These are phyloP conservation scores for Agonopterix subpropinquella DNA, from an alignment of 2,888 invertebrate species.

Conservation along the genomic window DNA sequence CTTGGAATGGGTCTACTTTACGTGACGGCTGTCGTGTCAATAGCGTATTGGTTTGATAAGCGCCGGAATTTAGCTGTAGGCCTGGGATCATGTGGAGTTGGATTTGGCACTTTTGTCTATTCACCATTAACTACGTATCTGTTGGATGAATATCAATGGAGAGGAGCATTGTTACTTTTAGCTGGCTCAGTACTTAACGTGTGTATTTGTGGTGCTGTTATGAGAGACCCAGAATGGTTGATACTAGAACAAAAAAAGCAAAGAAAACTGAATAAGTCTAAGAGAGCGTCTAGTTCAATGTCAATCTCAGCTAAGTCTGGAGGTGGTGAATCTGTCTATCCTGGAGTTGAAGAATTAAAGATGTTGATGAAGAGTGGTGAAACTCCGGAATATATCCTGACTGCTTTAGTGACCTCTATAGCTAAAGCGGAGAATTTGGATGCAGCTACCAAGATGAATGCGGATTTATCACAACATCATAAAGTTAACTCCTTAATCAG, in stretches of 20 bases:
- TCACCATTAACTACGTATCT: conserved; percentile 88
- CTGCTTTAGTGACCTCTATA: conserved; percentile 77
- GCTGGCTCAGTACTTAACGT: conserved; percentile 91
- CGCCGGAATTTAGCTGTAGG: conserved; percentile 91
- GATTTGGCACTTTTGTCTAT: conserved; percentile 91
- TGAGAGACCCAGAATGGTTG: conserved; percentile 93
- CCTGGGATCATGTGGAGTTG: conserved; percentile 91
- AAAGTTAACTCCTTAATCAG: conserved; percentile 82
- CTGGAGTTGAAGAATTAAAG: conserved; percentile 80
- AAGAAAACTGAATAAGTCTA: conserved; percentile 64
- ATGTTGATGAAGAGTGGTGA: conserved; percentile 82
- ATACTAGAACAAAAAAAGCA: conserved; percentile 78
- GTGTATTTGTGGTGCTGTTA: conserved; percentile 89
- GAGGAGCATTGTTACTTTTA: conserved; percentile 84
- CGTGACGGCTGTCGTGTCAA: conserved; percentile 92
- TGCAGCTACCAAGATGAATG: conserved; percentile 62
- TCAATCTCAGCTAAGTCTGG: conserved; percentile 73
- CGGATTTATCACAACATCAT: conserved; percentile 51
- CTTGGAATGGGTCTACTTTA: conserved; percentile 89
- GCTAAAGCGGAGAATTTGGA: conserved; percentile 67
- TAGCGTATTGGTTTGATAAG: conserved; percentile 95
- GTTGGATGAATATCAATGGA: conserved; percentile 86
- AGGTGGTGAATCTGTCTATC: conserved; percentile 75
- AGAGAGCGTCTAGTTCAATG: conserved; percentile 67
- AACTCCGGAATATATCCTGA: conserved; percentile 79